Percentiles rank a stretch among this genome's conserved stretches.
phyloP scores from a whole-genome alignment of 1,140 invertebrate genomes.

The Glossosoma conforme region DNA sequence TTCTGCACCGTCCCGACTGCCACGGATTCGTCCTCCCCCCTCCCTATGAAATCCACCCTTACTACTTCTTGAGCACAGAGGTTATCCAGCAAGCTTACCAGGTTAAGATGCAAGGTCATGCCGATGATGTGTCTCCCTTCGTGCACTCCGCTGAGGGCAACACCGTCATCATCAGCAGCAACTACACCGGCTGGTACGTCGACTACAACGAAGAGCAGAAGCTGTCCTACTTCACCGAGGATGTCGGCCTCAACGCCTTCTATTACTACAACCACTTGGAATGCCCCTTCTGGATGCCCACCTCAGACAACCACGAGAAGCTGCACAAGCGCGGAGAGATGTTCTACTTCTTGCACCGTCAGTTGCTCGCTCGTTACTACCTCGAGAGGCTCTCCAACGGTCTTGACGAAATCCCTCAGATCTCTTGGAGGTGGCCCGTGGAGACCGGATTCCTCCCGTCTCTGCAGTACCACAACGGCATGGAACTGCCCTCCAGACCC shows the following conservation, averaged over 20 bases:
- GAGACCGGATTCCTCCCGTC: conserved; percentile 62
- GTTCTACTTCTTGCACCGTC: conserved; percentile 58
- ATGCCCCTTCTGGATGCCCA: conserved; percentile 57
- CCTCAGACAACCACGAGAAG: conserved; percentile 44
- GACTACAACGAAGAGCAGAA: conserved; percentile 47
- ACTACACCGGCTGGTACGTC: conserved; percentile 53
- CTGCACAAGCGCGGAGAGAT: conserved; percentile 58
- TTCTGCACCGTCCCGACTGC: conserved; percentile 58
- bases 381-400: conserved; percentile 63
- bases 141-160: conserved; percentile 44
- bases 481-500: conserved; percentile 58
- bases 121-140: conserved; percentile 39
- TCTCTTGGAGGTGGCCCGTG: conserved; percentile 52
- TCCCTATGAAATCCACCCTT: conserved; percentile 64
- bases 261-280: conserved; percentile 62
- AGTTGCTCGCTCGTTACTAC: conserved; percentile 60
- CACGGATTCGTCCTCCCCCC: conserved; percentile 57
- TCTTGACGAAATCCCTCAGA: conserved; percentile 53
- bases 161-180: conserved; percentile 47
- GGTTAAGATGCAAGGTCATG: conserved; percentile 49
- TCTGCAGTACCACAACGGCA: conserved; percentile 60
- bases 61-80: conserved; percentile 56
- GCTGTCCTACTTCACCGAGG: conserved; percentile 69
- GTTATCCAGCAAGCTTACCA: conserved; percentile 56
- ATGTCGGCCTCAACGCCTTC: conserved; percentile 63